phyloP scores from a whole-genome alignment of 2,888 invertebrate genomes.

The Oasisia sp. region DNA sequence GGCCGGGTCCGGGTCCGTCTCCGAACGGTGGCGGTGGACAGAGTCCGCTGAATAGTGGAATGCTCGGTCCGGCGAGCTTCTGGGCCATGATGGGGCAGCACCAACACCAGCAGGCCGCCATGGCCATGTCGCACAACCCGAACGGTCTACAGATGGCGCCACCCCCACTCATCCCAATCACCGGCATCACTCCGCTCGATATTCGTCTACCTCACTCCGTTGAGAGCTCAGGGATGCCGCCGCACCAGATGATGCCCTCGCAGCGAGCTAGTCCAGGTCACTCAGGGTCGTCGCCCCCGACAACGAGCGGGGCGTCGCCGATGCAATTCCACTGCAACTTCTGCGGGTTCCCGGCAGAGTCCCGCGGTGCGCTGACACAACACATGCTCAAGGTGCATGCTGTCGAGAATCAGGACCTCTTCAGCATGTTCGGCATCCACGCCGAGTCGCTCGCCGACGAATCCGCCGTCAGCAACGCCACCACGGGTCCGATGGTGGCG shows the following conservation, averaged over 20 bases:
- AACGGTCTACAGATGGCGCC: conserved; percentile 31
- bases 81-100: conserved; percentile 50
- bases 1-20: conserved; percentile 1
- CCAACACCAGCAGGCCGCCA: conserved; percentile 32
- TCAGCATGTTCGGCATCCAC: conserved; percentile 58
- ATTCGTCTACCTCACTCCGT: conserved; percentile 5
- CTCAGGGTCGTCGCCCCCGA: conserved; percentile 21
- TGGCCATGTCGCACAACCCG: conserved; percentile 28
- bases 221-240: neutral
- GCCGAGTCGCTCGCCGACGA: conserved; percentile 45
- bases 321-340: conserved; percentile 60
- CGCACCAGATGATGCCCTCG: neutral
- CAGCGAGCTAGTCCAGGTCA: neutral
- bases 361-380: conserved; percentile 57
- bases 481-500: conserved; percentile 39
- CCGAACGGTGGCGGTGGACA: neutral
- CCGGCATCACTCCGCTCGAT: conserved; percentile 24
- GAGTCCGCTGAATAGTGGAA: conserved; percentile 44
- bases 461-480: conserved; percentile 48
- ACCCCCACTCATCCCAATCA: conserved; percentile 39
- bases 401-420: conserved; percentile 61
- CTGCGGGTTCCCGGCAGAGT: conserved; percentile 63
- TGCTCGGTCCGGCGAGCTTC: conserved; percentile 50
- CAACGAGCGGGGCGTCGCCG: conserved; percentile 37
- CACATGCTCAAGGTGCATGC: conserved; percentile 66